Conservation (phyloP, 2,797 vertebrate genomes). For the Tangara arthus region DNA sequence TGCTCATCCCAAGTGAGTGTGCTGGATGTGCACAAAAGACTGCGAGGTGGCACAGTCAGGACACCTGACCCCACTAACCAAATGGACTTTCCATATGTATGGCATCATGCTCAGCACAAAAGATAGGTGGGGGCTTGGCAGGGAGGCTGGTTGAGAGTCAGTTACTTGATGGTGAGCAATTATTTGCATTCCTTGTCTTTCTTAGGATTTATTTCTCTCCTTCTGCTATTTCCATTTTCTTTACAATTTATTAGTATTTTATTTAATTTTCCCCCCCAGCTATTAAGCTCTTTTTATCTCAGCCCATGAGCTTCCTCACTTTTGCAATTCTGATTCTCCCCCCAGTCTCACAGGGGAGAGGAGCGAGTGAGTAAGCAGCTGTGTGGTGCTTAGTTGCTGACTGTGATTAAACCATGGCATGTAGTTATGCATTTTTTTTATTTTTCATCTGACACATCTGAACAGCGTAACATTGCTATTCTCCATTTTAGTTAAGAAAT, state of each 20-base stretch:
- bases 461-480: neutral
- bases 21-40: neutral
- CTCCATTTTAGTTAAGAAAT: neutral
- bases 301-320: neutral
- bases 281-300: neutral
- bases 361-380: neutral
- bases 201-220: neutral
- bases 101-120: neutral
- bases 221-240: neutral
- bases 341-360: no score
- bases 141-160: neutral
- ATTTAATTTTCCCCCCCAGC: accelerated
- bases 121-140: neutral
- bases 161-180: neutral
- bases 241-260: neutral
- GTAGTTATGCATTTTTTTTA: neutral
- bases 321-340: neutral
- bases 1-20: neutral
- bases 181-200: neutral
- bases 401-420: neutral
- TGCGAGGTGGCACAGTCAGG: neutral
- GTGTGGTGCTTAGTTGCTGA: neutral
- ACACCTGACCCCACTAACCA: neutral
- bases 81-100: no score
- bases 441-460: neutral